These are phyloP conservation scores for Eutolmus rufibarbis DNA, from an alignment of 2,888 invertebrate genomes.

Conservation along the genomic window DNA sequence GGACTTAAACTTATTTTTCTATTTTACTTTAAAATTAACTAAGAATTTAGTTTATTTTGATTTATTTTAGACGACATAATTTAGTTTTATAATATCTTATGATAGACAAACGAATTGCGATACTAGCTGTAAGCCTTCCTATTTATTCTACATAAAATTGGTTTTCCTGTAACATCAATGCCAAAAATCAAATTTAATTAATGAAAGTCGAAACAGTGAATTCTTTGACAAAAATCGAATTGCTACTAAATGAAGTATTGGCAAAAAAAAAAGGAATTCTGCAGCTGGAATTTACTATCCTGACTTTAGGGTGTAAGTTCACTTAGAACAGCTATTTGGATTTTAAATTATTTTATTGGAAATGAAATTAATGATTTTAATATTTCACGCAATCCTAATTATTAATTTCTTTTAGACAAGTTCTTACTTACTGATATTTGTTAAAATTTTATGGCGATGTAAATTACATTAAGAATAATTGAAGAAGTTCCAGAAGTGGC, in stretches of 20 bases:
- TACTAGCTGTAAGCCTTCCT: neutral
- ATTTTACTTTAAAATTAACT: neutral
- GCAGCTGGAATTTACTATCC: neutral
- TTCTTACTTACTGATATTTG: neutral
- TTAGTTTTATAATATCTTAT: neutral
- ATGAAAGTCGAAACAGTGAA: neutral
- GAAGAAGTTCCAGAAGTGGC: neutral
- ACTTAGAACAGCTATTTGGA: neutral
- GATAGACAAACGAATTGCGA: slow-evolving; percentile 16
- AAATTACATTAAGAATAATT: neutral
- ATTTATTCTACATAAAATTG: slow-evolving; percentile 4
- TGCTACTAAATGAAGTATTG: neutral
- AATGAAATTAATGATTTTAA: neutral
- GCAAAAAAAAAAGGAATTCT: neutral
- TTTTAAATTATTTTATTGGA: neutral
- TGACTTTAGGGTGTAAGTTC: neutral
- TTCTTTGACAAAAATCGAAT: neutral
- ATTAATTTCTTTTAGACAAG: neutral
- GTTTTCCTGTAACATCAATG: neutral
- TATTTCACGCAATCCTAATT: neutral
- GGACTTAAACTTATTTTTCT: neutral
- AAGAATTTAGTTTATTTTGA: slow-evolving; percentile 17
- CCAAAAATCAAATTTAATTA: neutral
- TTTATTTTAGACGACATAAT: neutral
- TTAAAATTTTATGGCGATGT: neutral